Conservation (phyloP, 2,113 vertebrate species). For the Tachysurus vachellii region DNA sequence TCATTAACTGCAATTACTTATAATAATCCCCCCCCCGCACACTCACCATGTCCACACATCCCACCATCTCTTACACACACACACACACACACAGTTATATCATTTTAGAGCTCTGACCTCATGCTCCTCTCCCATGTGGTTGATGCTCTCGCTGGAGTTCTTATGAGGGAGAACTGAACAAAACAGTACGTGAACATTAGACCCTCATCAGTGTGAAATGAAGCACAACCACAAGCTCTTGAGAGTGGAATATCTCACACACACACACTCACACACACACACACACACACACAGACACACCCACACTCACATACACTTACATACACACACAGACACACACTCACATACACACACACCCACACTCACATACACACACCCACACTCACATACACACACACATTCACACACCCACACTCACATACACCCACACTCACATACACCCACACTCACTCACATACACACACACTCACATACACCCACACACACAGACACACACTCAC, state of each 20-base stretch:
- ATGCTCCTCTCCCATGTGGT: constrained; percentile 91
- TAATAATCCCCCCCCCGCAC: not conserved
- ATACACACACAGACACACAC: not conserved
- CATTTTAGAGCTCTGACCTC: constrained; percentile 77
- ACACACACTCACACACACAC: not conserved
- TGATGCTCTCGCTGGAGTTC: constrained; percentile 90
- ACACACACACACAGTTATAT: not conserved
- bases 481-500: too few relatives aligned
- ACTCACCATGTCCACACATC: not conserved
- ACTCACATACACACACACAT: too few relatives aligned
- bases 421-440: too few relatives aligned
- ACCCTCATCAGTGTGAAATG: not conserved
- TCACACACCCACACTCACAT: too few relatives aligned
- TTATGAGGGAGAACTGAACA: constrained; percentile 80
- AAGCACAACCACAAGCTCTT: not conserved
- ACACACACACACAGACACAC: not conserved
- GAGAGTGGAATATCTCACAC: not conserved
- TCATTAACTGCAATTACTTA: not conserved
- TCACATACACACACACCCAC: too few relatives aligned
- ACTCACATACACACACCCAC: too few relatives aligned
- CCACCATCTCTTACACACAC: not conserved
- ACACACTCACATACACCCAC: too few relatives aligned
- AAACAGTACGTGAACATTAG: not conserved
- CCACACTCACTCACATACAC: too few relatives aligned
- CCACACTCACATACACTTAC: not conserved